Percentiles rank a stretch among this genome's conserved stretches.
These are phyloP conservation scores for Venustoraphidia nigricollis DNA, from an alignment of 2,888 invertebrate species.

Conservation along the genomic window DNA sequence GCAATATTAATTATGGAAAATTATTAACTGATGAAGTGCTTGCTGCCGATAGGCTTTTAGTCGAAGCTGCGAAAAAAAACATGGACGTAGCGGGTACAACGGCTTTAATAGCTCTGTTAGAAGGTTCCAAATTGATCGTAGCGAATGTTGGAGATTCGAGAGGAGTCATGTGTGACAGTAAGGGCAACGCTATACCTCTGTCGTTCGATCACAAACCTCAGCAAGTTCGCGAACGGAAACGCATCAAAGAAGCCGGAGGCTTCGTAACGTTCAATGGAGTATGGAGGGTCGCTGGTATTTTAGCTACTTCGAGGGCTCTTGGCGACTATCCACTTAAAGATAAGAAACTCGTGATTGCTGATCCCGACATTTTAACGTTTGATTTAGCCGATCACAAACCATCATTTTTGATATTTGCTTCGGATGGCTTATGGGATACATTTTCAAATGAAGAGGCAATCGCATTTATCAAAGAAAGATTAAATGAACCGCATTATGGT, in stretches of 20 bases:
- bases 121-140: slow-evolving; percentile 67
- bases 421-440: slow-evolving; percentile 95
- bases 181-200: slow-evolving; percentile 78
- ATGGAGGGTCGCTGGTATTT: slow-evolving; percentile 89
- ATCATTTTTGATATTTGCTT: slow-evolving; percentile 79
- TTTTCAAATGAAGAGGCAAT: slow-evolving; percentile 91
- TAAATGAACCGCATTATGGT: slow-evolving; percentile 75
- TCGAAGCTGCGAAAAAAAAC: slow-evolving; percentile 68
- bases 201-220: slow-evolving; percentile 96
- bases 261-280: slow-evolving; percentile 91
- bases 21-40: slow-evolving; percentile 76
- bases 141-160: slow-evolving; percentile 96
- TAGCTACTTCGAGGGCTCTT: slow-evolving; percentile 86
- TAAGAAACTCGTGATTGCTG: slow-evolving; percentile 83
- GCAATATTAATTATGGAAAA: slow-evolving; percentile 65
- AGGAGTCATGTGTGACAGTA: slow-evolving; percentile 86
- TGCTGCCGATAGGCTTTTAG: slow-evolving; percentile 64
- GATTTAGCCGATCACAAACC: slow-evolving; percentile 76
- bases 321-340: slow-evolving; percentile 94
- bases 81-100: slow-evolving; percentile 77
- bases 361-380: slow-evolving; percentile 88
- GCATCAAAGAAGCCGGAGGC: slow-evolving; percentile 91
- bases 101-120: slow-evolving; percentile 75
- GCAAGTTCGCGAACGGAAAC: slow-evolving; percentile 80
- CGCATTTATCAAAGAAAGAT: slow-evolving; percentile 68